phyloP scores from a whole-genome alignment of 1,140 invertebrate species.

The Platyscapa corneri region DNA sequence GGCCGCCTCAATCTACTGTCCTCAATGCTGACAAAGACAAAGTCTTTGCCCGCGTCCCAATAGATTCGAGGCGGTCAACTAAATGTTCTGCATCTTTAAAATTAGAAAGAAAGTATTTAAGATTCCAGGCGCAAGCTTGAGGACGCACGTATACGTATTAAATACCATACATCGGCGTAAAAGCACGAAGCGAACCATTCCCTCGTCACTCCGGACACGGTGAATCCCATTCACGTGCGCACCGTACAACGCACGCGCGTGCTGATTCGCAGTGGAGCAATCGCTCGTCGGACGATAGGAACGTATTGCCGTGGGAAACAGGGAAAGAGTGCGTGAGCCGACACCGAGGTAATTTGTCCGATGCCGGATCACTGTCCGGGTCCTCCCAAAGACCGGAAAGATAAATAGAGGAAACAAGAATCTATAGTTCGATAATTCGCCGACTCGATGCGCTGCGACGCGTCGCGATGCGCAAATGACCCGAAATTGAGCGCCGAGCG shows the following conservation, averaged over 20 bases:
- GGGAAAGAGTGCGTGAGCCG: not conserved
- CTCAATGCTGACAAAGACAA: not conserved
- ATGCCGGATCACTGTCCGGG: not conserved
- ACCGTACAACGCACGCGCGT: not conserved
- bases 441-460: not conserved
- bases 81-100: not conserved
- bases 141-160: not conserved
- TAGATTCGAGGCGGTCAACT: not conserved
- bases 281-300: not conserved
- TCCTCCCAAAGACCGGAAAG: not conserved
- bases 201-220: not conserved
- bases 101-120: not conserved
- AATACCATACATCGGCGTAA: not conserved
- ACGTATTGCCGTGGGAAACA: not conserved
- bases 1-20: not conserved
- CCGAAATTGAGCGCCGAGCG: not conserved
- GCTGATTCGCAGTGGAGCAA: not conserved
- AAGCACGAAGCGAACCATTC: not conserved
- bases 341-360: not conserved
- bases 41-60: not conserved
- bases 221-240: conserved; percentile 25
- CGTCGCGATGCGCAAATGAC: not conserved
- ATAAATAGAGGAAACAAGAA: not conserved
- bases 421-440: not conserved
- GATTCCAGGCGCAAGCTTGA: not conserved